Evolutionary conservation across 2,113 vertebrate species (phyloP), one percentile per base, ranked within the genome.

Genomic region (Poecile atricapillus): DNA sequence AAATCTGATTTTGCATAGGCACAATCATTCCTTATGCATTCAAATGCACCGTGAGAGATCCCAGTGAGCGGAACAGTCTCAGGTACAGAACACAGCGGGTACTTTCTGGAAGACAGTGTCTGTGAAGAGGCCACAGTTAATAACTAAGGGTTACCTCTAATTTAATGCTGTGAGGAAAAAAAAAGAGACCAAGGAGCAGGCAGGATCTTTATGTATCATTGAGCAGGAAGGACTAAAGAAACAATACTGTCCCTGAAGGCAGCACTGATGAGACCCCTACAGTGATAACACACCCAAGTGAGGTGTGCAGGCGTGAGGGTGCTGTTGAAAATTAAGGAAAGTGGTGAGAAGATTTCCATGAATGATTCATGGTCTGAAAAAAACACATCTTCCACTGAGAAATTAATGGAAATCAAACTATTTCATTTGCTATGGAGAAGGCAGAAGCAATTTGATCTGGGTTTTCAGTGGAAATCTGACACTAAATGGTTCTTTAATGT

Each of bases 351-450:
- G 67, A 52, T 41, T 55, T 35, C 64, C 78, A 91, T 65, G 55
- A 94, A 97, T 93, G n/a, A 94, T 91, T 85, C 75, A 90, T 47
- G 56, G 52, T 33, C 59, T 86, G 63, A 79, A 88, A 76, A 87
- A 89, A 91, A 84, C 17, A 41, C 5, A 1, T 39, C 78, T 76
- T 43, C 50, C 85, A 50, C 58, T 58, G 76, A 93, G 71, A 91
- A 85, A 80, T 69, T 75, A 93, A 91, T 56, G 71, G 78, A 91
- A 96, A 89, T 87, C 90, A 89, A 92, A 93, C 27, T 22, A 73
- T 85, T 90, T 71, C 73, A 83, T 87, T 77, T 86, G 70, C 70
- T 35, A 10, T 2, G 24, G 74, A 49, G 53, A 82, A 80, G 74
- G 76, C 23, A 84, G 85, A 53, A 87, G 94, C 91, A 84, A 95